These are phyloP conservation scores for Mormyrus lacerda DNA, from an alignment of 2,113 vertebrate genomes.

Conservation along the genomic window DNA sequence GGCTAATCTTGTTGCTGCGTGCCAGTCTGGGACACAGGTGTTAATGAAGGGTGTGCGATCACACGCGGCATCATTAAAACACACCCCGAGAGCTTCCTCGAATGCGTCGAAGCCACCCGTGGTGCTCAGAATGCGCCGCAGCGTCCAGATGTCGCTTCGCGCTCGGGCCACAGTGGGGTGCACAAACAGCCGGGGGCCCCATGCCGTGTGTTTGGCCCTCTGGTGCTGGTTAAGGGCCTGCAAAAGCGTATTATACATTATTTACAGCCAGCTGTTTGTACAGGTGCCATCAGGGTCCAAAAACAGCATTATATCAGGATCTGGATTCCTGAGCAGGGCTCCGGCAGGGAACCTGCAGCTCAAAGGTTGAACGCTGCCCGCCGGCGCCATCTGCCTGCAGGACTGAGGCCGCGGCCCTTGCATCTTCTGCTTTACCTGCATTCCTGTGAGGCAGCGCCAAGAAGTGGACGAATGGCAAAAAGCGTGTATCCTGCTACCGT, in stretches of 20 bases:
- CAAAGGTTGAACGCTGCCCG: background rate
- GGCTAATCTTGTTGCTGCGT: background rate
- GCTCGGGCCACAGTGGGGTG: background rate
- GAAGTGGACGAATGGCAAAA: background rate
- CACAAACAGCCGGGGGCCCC: background rate
- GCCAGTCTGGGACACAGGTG: background rate
- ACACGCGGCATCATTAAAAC: background rate
- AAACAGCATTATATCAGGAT: background rate
- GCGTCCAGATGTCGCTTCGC: background rate
- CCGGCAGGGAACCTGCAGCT: background rate
- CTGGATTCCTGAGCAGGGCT: background rate
- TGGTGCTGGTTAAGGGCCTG: background rate
- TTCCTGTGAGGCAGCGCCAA: background rate
- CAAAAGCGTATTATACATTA: background rate
- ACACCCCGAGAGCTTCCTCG: background rate
- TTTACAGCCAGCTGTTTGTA: background rate
- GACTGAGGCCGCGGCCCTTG: background rate
- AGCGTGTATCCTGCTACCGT: background rate
- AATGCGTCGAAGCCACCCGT: background rate
- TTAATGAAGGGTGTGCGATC: conserved; percentile 7
- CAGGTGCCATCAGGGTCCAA: background rate
- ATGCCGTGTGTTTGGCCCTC: background rate
- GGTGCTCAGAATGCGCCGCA: background rate
- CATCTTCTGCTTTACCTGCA: background rate
- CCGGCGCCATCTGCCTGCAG: background rate